Base-by-base conservation (phyloP, 2,888 invertebrate genomes). In the Cordilura impudica region DNA sequence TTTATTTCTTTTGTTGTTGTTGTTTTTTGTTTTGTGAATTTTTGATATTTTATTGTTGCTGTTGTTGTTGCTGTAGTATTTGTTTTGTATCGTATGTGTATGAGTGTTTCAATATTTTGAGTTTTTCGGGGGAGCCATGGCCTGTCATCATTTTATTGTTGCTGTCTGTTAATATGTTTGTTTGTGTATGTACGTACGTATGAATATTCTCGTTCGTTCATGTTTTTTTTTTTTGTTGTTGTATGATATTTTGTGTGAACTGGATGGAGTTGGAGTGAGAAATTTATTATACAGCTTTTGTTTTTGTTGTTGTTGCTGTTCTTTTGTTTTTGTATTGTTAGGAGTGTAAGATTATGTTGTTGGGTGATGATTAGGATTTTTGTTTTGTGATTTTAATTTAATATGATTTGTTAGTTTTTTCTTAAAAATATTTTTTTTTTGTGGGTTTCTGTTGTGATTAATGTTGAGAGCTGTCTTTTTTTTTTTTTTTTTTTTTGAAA, bases 101-200 rank as follows among this genome's bases (percentile, higher is more conserved):
- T 49, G 43, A 23, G 45, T 31, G 35, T 49, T 16, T 51, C 19
- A 19, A 47, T n/a, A 21, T 31, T 39, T 35, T 35, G 53, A 26
- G 43, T 47, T 19, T 23, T 61, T 51, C 19, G 14, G 21, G 5
- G 14, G 16, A 65, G 18, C 56, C 47, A 18, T 65, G 35, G 39
- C 39, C 35, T 65, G 72, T 72, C 63, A 63, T 72, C 58, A 58
- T 65, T 47, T 72, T 65, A 39, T 47, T 56, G 47, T 49, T 65
- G 56, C 31, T 72, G 54, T 56, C 45, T 47, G 47, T 47, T 67
- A 69, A 54, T 47, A 21, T 56, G 54, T 31, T 23, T 16, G 12
- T 45, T 47, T 54, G 26, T n/a, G 54, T 47, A 29, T 16, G 16
- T 18, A 47, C 19, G 2, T 31, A 18, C 16, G 5, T 8, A 6